Percentiles rank a stretch among this genome's conserved stretches.
These are phyloP conservation scores for Synanthedon vespiformis DNA, from an alignment of 2,888 invertebrate genomes.

Conservation along the genomic window DNA sequence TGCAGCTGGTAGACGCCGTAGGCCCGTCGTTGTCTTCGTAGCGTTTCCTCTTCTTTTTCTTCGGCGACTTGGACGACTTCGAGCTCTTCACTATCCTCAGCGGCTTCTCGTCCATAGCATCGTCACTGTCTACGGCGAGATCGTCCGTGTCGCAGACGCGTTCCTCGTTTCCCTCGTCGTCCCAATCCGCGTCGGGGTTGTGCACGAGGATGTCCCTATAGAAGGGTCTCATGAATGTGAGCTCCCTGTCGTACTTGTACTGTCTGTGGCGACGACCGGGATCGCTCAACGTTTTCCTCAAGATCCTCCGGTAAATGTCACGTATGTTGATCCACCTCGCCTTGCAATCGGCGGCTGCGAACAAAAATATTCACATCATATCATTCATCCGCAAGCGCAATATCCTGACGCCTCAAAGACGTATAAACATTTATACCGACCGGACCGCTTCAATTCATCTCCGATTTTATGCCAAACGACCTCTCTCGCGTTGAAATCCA, in stretches of 20 bases:
- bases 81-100: neutral
- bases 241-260: slow-evolving; percentile 50
- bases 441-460: slow-evolving; percentile 47
- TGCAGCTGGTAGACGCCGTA: slow-evolving; percentile 11
- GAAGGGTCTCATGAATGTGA: slow-evolving; percentile 43
- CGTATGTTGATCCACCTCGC: slow-evolving; percentile 59
- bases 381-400: neutral
- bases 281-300: slow-evolving; percentile 16
- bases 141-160: slow-evolving; percentile 10
- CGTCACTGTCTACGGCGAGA: neutral
- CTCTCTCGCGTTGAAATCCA: slow-evolving; percentile 55
- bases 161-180: neutral
- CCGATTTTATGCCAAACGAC: slow-evolving; percentile 63
- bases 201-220: slow-evolving; percentile 33
- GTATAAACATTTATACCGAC: slow-evolving; percentile 21
- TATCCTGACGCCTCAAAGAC: neutral
- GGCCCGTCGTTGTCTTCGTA: slow-evolving; percentile 18
- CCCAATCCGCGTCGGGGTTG: slow-evolving; percentile 5
- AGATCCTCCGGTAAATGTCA: slow-evolving; percentile 50
- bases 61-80: slow-evolving; percentile 9
- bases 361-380: slow-evolving; percentile 3
- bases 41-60: slow-evolving; percentile 18
- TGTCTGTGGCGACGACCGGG: slow-evolving; percentile 17
- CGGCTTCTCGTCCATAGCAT: neutral
- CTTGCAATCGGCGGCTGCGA: slow-evolving; percentile 55